Base-by-base conservation (phyloP, 2,113 vertebrate species). In the Semicossyphus pulcher region DNA sequence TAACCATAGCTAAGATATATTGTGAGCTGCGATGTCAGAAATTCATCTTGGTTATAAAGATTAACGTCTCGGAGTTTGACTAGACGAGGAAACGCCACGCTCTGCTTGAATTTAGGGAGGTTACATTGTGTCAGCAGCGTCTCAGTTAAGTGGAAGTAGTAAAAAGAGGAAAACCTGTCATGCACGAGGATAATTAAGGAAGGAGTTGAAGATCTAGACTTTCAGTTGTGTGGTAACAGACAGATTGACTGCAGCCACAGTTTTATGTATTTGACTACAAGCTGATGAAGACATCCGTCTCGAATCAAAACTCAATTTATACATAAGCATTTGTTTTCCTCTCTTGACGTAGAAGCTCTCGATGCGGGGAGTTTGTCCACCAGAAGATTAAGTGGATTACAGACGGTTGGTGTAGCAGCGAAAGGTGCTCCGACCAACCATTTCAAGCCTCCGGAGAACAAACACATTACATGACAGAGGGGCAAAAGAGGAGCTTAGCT, bases 361-460 rank as follows among this genome's bases (percentile, higher is more conserved):
- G 16, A 52, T 37, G 61, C 47, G 16, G 53, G 52, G 62, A 66
- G 57, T 61, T 23, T 42, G 54, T 67, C 51, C 79, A 52, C 1
- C 64, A 62, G 58, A 72, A 39, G 45, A 81, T 63, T 82, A 83
- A 88, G 61, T 83, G 86, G 80, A 90, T 92, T 84, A 84, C 36
- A 64, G 79, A 29, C 20, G 10, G 62, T 79, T 61, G 63, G 69
- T 75, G 73, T 63, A 73, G 53, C 57, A 51, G 78, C 72, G 68
- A 83, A 76, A 84, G 74, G 71, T 49, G 59, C 47, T 58, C 65
- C 26, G 48, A 72, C 71, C 54, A 49, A 60, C 68, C 69, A 44
- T 51, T 78, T 88, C 86, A 60, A 47, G 81, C 88, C 66, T 61
- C 29, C 20, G 72, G 72, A 70, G 65, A 76, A 78, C 81, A 76